Conservation (phyloP, 2,797 vertebrate species). For the Kryptopterus vitreolus region DNA sequence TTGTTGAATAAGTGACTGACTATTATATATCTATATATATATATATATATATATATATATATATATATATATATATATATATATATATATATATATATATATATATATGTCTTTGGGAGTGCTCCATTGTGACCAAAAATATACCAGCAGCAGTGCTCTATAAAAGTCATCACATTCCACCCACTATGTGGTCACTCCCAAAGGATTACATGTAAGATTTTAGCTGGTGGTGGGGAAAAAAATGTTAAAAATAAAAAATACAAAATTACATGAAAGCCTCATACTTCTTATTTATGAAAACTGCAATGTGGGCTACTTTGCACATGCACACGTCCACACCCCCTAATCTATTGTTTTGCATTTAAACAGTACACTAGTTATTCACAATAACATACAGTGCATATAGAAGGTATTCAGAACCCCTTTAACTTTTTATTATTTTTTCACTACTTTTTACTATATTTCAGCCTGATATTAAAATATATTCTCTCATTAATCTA, state of each 20-base stretch:
- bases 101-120: not conserved
- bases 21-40: too few relatives aligned
- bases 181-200: not conserved
- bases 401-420: too few relatives aligned
- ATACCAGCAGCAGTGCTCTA: not conserved
- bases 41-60: too few relatives aligned
- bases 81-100: too few relatives aligned
- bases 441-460: too few relatives aligned
- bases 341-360: not conserved
- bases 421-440: too few relatives aligned
- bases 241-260: too few relatives aligned
- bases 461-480: too few relatives aligned
- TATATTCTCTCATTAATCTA: too few relatives aligned
- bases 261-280: not conserved
- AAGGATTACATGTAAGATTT: not conserved
- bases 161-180: not conserved
- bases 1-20: too few relatives aligned
- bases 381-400: too few relatives aligned
- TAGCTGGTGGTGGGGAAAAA: not conserved
- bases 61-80: too few relatives aligned
- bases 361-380: not conserved
- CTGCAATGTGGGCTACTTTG: not conserved
- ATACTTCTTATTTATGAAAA: slow-evolving; percentile 3
- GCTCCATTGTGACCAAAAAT: slow-evolving; percentile 15
- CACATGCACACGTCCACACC: not conserved